Conservation (phyloP, 2,113 vertebrate genomes). For the Leucoraja erinaceus region DNA sequence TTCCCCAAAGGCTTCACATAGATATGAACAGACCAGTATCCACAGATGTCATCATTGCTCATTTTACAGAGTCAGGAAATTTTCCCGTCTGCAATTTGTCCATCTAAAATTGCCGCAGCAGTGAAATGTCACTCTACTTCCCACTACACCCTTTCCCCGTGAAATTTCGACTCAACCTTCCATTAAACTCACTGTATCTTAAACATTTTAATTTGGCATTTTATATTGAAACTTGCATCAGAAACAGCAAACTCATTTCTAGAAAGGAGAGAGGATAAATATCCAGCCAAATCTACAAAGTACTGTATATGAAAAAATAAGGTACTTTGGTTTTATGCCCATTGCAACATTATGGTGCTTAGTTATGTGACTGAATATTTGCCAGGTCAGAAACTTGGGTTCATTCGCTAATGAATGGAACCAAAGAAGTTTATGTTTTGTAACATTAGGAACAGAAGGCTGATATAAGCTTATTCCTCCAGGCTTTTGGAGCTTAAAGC, state of each 20-base stretch:
- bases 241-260: slow-evolving; percentile 88
- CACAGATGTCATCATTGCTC: slow-evolving; percentile 99
- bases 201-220: neutral
- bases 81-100: slow-evolving; percentile 82
- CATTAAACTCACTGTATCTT: neutral
- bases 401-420: slow-evolving; percentile 99
- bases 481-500: slow-evolving; percentile 83
- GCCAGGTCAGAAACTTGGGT: slow-evolving; percentile 94
- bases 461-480: slow-evolving; percentile 92
- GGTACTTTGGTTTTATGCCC: slow-evolving; percentile 85
- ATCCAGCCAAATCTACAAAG: slow-evolving; percentile 76
- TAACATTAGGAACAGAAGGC: slow-evolving; percentile 71
- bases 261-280: slow-evolving; percentile 51
- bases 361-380: slow-evolving; percentile 99
- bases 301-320: neutral
- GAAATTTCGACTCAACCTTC: neutral
- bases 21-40: slow-evolving; percentile 99
- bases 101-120: slow-evolving; percentile 73
- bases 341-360: slow-evolving; percentile 82
- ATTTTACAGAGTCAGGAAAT: slow-evolving; percentile 99
- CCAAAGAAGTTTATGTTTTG: slow-evolving; percentile 71
- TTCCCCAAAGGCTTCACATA: slow-evolving; percentile 99
- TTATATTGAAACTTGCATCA: slow-evolving; percentile 77
- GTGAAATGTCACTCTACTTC: slow-evolving; percentile 77
- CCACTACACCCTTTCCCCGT: slow-evolving; percentile 50